Evolutionary conservation across 2,888 invertebrate genomes (phyloP), one percentile per base, ranked within the genome.

Genomic region (Philereme transversata): DNA sequence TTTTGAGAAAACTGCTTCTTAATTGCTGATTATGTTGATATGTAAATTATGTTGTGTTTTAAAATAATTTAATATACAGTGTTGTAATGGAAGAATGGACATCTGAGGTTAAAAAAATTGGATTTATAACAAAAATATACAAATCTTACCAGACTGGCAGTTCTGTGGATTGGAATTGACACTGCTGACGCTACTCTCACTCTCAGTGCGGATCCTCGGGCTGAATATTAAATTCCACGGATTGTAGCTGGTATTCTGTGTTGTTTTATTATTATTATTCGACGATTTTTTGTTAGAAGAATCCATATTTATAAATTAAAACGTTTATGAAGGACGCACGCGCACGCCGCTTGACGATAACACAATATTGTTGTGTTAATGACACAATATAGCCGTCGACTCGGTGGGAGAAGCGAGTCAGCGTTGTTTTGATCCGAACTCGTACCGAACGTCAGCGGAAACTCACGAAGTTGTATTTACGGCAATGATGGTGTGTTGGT

Each of bases 141-240:
- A 52, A 45, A 47, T 74, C 84, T 79, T 75, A 90, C 91, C 83
- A 75, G 86, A 67, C 72, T 85, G 84, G 65, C 78, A 83, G 68
- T 72, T 86, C 72, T 82, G 80, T 44, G 81, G 73, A 62, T 79
- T 78, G 51, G 90, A 88, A 71, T 77, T 80, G 52, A 77, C 81
- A 77, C 91, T 92, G 67, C 79, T 87, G 48, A 76, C 82, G 76
- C 92, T 92, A 67, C 81, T 88, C 75, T 91, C 92, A 82, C 92
- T 92, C 70, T 86, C 88, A 5, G 88, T 85, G 40, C 92, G 86
- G 53, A 73, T 82, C 74, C 92, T 82, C 55, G 85, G 70, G 54
- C 73, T 87, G 68, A 91, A 90, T 67, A 90, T 79, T 68, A 90
- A 82, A 82, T 87, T 90, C 88, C 87, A 91, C 43, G 91, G 90